Conservation (phyloP, 2,113 vertebrate genomes). For the Arothron firmamentum region DNA sequence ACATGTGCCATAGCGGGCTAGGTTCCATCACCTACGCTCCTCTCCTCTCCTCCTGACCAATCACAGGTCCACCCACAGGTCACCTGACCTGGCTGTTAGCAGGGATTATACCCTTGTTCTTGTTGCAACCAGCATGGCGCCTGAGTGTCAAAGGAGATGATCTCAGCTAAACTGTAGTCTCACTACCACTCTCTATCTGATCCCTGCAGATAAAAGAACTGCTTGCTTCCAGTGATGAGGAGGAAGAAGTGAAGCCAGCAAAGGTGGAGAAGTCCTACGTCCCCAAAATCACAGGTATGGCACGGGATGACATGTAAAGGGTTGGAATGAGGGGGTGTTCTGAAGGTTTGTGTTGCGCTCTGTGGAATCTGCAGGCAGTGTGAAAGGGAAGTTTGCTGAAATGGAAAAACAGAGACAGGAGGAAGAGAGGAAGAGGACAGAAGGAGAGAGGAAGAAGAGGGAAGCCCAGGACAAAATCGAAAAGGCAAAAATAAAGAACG, state of each 20-base stretch:
- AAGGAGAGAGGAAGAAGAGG: constrained; percentile 88
- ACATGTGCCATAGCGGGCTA: constrained; percentile 24
- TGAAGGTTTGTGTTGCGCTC: constrained; percentile 20
- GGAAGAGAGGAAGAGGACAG: constrained; percentile 85
- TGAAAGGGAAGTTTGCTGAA: constrained; percentile 96
- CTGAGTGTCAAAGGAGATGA: constrained; percentile 68
- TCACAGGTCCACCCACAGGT: constrained; percentile 43
- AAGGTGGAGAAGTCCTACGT: constrained; percentile 92
- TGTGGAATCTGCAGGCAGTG: constrained; percentile 80
- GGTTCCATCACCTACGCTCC: constrained; percentile 45
- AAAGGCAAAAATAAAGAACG: constrained; percentile 93
- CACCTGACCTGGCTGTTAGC: constrained; percentile 65
- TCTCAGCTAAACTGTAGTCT: constrained; percentile 70
- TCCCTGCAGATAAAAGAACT: constrained; percentile 85
- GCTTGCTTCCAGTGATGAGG: constrained; percentile 92
- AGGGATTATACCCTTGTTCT: constrained; percentile 65
- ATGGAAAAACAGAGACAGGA: constrained; percentile 97
- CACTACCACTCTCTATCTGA: constrained; percentile 49
- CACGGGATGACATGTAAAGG: neutral
- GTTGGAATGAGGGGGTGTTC: neutral
- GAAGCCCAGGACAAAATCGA: constrained; percentile 88
- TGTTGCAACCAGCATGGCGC: constrained; percentile 70
- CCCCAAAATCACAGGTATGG: constrained; percentile 95
- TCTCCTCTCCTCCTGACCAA: constrained; percentile 57
- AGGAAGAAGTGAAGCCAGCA: constrained; percentile 79